Percentiles rank a stretch among this genome's conserved stretches.
Conservation (phyloP, 2,797 vertebrate species). For the Helarctos malayanus region DNA sequence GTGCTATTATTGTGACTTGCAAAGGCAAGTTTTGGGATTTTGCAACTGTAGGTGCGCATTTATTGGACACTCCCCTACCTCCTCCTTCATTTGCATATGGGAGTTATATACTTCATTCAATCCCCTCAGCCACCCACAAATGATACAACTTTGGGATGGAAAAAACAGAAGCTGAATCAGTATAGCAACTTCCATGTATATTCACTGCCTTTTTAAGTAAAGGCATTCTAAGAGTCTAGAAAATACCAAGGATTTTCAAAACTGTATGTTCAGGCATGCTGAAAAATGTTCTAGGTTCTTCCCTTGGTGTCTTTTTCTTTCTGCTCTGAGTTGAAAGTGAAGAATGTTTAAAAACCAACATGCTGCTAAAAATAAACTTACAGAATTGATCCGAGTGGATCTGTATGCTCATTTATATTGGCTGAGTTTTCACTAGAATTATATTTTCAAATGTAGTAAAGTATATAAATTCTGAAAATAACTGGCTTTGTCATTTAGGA, state of each 20-base stretch:
- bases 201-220: constrained; percentile 37
- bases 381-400: background rate
- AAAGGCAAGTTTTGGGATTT: constrained; percentile 48
- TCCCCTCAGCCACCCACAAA: background rate
- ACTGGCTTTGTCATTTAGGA: background rate
- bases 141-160: background rate
- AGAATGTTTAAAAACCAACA: constrained; percentile 25
- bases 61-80: background rate
- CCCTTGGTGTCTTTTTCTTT: background rate
- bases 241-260: background rate
- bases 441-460: background rate
- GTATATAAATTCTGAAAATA: background rate
- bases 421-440: background rate
- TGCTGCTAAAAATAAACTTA: background rate
- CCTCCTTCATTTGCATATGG: constrained; percentile 24
- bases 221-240: background rate
- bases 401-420: background rate
- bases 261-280: background rate
- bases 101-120: constrained; percentile 15
- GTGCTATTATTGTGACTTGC: background rate
- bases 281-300: background rate
- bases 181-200: constrained; percentile 49
- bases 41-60: background rate
- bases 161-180: constrained; percentile 63
- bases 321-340: background rate